Evolutionary conservation across 2,113 vertebrate species (phyloP).

Genomic region (Hyperopisus bebe): DNA sequence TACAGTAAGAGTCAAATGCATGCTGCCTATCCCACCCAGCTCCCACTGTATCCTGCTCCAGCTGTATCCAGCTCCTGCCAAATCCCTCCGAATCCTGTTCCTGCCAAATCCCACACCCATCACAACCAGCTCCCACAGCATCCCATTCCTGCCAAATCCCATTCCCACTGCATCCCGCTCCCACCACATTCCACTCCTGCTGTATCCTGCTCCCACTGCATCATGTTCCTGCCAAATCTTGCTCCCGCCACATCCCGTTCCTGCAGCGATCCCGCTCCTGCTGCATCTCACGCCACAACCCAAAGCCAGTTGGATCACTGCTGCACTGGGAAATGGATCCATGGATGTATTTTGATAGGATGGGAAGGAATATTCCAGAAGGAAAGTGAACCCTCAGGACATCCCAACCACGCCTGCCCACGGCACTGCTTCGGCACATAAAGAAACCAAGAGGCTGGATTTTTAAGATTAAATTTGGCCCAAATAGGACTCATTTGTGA

Average conservation of each 20-base stretch:
- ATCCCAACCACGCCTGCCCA: background rate
- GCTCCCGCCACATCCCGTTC: conserved; percentile 10
- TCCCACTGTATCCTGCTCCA: background rate
- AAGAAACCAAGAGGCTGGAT: background rate
- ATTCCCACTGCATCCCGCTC: background rate
- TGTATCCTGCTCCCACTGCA: background rate
- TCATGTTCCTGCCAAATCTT: conserved; percentile 21
- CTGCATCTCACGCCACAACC: conserved; percentile 18
- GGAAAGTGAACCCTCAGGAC: background rate
- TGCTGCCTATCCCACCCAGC: background rate
- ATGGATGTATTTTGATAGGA: background rate
- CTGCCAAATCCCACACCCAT: background rate
- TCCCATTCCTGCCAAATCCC: background rate
- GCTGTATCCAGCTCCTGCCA: conserved; percentile 19
- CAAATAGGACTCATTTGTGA: background rate
- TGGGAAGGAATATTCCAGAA: background rate
- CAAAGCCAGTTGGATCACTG: conserved; percentile 18
- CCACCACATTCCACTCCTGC: background rate
- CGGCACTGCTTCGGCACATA: background rate
- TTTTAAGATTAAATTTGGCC: background rate
- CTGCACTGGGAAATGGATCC: background rate
- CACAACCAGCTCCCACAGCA: background rate
- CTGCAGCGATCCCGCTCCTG: background rate
- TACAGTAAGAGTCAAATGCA: background rate
- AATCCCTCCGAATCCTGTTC: background rate